These are phyloP conservation scores for Cardiocondyla obscurior DNA, from an alignment of 1,140 invertebrate genomes.

Conservation along the genomic window DNA sequence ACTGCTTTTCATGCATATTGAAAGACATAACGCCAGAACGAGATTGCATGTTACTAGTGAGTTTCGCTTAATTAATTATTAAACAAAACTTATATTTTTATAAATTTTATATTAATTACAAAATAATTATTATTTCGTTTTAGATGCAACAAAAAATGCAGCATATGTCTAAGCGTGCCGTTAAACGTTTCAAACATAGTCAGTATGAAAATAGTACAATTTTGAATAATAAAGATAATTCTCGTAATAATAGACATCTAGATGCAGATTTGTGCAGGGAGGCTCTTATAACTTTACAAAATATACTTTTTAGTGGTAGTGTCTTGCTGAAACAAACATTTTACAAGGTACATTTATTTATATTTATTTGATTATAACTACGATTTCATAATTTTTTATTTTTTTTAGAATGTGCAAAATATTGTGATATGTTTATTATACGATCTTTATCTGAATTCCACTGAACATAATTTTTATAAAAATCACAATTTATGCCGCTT, in stretches of 20 bases:
- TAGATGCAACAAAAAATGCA: slow-evolving; percentile 72
- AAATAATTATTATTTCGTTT: slow-evolving; percentile 12
- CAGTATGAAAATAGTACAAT: slow-evolving; percentile 70
- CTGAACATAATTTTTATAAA: slow-evolving; percentile 69
- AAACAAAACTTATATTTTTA: background rate
- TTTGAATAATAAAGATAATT: slow-evolving; percentile 54
- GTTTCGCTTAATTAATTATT: slow-evolving; percentile 21
- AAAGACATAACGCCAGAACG: slow-evolving; percentile 72
- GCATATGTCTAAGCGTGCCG: slow-evolving; percentile 73
- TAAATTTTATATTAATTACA: background rate
- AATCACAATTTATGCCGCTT: slow-evolving; percentile 70
- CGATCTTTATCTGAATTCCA: slow-evolving; percentile 69
- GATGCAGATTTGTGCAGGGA: slow-evolving; percentile 71
- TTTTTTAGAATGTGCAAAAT: slow-evolving; percentile 71
- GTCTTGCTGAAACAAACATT: slow-evolving; percentile 64
- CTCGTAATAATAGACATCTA: slow-evolving; percentile 32
- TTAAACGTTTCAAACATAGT: slow-evolving; percentile 72
- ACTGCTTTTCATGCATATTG: slow-evolving; percentile 66
- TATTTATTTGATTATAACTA: slow-evolving; percentile 13
- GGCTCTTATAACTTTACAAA: slow-evolving; percentile 70
- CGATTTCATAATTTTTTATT: slow-evolving; percentile 23
- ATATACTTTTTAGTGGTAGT: slow-evolving; percentile 72
- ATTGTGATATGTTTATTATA: slow-evolving; percentile 67
- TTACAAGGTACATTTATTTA: slow-evolving; percentile 70
- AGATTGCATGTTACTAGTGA: slow-evolving; percentile 68